Conservation (phyloP, 53 echinoderm and acorn worm genomes). For the Temnopleurus reevesii region DNA sequence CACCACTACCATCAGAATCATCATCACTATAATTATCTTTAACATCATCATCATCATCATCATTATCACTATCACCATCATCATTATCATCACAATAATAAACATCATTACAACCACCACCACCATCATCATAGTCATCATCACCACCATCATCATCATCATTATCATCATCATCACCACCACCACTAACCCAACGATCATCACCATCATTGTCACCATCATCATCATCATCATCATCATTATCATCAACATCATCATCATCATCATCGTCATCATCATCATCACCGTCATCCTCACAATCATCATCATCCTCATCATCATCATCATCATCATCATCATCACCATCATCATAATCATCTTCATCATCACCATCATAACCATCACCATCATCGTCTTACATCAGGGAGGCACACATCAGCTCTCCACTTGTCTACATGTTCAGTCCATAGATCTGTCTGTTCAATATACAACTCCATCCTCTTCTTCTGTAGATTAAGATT, state of each 20-base stretch:
- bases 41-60: too few species aligned
- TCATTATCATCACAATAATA: too few species aligned
- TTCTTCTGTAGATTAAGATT: conserved; percentile 77
- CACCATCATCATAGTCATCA: too few species aligned
- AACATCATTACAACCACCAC: too few species aligned
- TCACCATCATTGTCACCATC: not conserved
- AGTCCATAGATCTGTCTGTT: conserved; percentile 92
- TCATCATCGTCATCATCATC: conserved; percentile 54
- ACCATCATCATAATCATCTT: conserved; percentile 13
- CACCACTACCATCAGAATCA: too few species aligned
- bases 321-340: conserved; percentile 48
- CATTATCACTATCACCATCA: too few species aligned
- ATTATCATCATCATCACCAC: too few species aligned
- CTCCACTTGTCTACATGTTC: conserved; percentile 96
- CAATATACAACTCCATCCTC: conserved; percentile 77
- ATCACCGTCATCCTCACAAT: conserved; percentile 23
- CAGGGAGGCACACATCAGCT: conserved; percentile 77
- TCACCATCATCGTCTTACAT: conserved; percentile 67
- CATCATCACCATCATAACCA: conserved; percentile 42
- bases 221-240: conserved; percentile 25
- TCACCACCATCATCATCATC: too few species aligned
- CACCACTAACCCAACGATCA: too few species aligned
- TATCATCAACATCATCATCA: conserved; percentile 41
- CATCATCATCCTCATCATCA: conserved; percentile 44
- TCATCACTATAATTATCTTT: too few species aligned